Conservation (phyloP, 2,888 invertebrate genomes). For the Latrodectus hesperus region DNA sequence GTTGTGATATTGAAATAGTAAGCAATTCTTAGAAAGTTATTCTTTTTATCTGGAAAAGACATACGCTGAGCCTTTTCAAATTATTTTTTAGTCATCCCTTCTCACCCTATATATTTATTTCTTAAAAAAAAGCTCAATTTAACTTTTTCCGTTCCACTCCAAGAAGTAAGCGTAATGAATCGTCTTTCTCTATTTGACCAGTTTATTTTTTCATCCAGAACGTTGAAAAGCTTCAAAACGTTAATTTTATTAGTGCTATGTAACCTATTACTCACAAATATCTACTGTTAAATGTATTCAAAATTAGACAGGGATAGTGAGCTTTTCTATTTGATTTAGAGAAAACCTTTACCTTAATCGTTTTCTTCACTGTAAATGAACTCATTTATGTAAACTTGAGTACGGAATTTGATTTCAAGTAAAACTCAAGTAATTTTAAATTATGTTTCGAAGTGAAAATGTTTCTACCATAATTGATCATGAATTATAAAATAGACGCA, state of each 20-base stretch:
- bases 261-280: not conserved
- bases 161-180: conserved; percentile 22
- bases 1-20: not conserved
- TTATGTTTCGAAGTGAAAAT: too few relatives aligned
- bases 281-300: too few relatives aligned
- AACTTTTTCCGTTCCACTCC: conserved; percentile 46
- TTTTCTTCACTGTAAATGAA: too few relatives aligned
- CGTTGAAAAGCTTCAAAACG: not conserved
- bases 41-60: not conserved
- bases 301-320: too few relatives aligned
- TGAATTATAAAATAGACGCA: too few relatives aligned
- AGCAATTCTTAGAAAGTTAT: conserved; percentile 29
- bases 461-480: too few relatives aligned
- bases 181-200: conserved; percentile 25
- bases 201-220: conserved; percentile 11
- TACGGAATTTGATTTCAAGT: too few relatives aligned
- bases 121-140: conserved; percentile 35
- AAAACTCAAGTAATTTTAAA: too few relatives aligned
- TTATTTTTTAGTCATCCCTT: not conserved
- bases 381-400: too few relatives aligned
- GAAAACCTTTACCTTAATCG: too few relatives aligned
- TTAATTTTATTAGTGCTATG: not conserved
- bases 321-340: too few relatives aligned
- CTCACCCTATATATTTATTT: not conserved
- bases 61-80: conserved; percentile 7